Evolutionary conservation across 1,140 invertebrate genomes (phyloP).

Genomic region (Drosophila nigrodunni): DNA sequence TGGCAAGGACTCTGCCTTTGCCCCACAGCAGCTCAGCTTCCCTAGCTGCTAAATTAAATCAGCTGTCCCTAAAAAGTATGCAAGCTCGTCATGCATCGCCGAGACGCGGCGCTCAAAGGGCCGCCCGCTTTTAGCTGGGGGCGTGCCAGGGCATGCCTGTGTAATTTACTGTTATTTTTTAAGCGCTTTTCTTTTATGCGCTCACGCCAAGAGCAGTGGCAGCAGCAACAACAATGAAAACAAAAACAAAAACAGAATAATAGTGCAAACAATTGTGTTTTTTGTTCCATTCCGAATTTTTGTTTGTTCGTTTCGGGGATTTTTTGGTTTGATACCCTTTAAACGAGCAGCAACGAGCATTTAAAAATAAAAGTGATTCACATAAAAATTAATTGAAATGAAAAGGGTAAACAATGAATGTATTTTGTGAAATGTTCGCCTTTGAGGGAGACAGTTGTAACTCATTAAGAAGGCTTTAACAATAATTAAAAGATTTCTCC

Average conservation of each 20-base stretch:
- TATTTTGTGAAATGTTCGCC: no score
- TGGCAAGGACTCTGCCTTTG: slow-evolving; percentile 34
- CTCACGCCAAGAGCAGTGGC: slow-evolving; percentile 30
- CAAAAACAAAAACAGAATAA: slow-evolving; percentile 6
- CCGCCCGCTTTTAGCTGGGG: slow-evolving; percentile 7
- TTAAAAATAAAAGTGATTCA: no score
- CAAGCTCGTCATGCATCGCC: slow-evolving; percentile 74
- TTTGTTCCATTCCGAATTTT: slow-evolving; percentile 71
- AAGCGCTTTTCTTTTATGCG: slow-evolving; percentile 76
- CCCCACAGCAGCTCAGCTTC: slow-evolving; percentile 11
- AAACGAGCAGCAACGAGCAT: not conserved
- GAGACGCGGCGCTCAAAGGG: slow-evolving; percentile 27
- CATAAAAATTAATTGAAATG: no score
- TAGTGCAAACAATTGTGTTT: slow-evolving; percentile 64
- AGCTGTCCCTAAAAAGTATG: slow-evolving; percentile 76
- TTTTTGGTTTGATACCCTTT: slow-evolving; percentile 27
- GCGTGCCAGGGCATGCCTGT: slow-evolving; percentile 58
- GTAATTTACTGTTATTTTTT: slow-evolving; percentile 82
- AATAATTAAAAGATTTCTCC: no score
- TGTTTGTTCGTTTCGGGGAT: slow-evolving; percentile 24
- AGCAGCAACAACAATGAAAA: slow-evolving; percentile 1
- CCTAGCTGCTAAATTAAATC: slow-evolving; percentile 64
- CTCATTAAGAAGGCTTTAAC: no score
- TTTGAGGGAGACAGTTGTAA: no score
- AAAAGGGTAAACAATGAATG: no score